A percentile compares a stretch with the other conserved stretches of the same genome.
These are phyloP conservation scores for Galleria mellonella DNA, from an alignment of 1,140 invertebrate genomes.

Conservation along the genomic window DNA sequence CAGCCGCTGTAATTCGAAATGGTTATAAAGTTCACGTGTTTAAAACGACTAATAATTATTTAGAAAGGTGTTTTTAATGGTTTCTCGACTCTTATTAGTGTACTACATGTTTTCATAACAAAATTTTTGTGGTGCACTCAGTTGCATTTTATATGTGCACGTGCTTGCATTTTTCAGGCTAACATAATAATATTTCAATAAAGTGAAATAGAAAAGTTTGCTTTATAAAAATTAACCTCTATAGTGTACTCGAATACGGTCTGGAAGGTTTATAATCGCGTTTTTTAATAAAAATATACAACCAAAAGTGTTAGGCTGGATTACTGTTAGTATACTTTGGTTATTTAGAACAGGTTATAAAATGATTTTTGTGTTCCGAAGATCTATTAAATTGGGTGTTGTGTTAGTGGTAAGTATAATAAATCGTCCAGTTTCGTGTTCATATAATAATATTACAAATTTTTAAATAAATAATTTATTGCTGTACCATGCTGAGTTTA, in stretches of 20 bases:
- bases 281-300: too few species aligned
- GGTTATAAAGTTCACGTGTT: constrained; percentile 33
- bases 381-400: constrained; percentile 34
- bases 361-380: constrained; percentile 22
- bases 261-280: too few species aligned
- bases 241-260: too few species aligned
- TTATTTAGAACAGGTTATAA: constrained; percentile 38
- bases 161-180: constrained; percentile 65
- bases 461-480: neutral
- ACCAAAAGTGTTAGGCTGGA: neutral
- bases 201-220: neutral
- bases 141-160: constrained; percentile 63
- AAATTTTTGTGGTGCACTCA: constrained; percentile 37
- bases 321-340: constrained; percentile 32
- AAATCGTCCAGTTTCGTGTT: neutral
- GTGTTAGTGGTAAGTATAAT: constrained; percentile 49
- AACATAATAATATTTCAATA: constrained; percentile 43
- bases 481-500: too few species aligned
- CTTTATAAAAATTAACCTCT: too few species aligned
- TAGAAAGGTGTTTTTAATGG: neutral
- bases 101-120: constrained; percentile 6
- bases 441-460: neutral
- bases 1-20: constrained; percentile 69
- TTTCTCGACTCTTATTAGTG: neutral
- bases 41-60: constrained; percentile 6